A percentile compares a stretch with the other conserved stretches of the same genome.
Evolutionary conservation across 1,140 invertebrate species (phyloP).

Genomic region (Daktulosphaira vitifoliae): DNA sequence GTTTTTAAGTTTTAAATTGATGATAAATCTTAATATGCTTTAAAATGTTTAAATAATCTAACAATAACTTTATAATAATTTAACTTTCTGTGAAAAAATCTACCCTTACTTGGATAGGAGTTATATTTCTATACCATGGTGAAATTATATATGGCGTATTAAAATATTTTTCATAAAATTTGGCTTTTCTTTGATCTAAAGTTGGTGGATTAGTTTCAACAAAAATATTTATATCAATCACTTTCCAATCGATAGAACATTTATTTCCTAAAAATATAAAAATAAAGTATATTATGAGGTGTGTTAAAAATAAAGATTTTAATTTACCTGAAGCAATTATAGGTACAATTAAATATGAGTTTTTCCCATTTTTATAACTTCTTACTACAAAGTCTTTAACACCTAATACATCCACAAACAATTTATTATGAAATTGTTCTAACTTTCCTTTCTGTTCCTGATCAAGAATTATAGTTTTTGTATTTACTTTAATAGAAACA

Average conservation of each 20-base stretch:
- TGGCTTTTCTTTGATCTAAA: background rate
- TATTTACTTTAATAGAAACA: constrained; percentile 52
- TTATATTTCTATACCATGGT: constrained; percentile 12
- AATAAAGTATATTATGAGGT: background rate
- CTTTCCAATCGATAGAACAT: constrained; percentile 8
- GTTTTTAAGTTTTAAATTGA: no score
- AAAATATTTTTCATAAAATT: constrained; percentile 26
- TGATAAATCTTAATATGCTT: no score
- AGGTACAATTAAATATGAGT: constrained; percentile 63
- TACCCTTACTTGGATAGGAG: constrained; percentile 13
- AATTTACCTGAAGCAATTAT: constrained; percentile 16
- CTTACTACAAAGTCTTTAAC: constrained; percentile 70
- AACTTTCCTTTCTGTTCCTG: constrained; percentile 50
- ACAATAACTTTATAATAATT: no score
- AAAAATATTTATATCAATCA: background rate
- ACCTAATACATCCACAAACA: constrained; percentile 61
- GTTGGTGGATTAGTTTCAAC: constrained; percentile 3
- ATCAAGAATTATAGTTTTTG: constrained; percentile 47
- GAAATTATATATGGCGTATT: background rate
- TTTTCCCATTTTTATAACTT: constrained; percentile 53
- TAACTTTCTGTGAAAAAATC: no score
- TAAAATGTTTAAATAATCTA: no score
- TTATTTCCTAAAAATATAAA: constrained; percentile 1
- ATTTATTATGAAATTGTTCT: constrained; percentile 57
- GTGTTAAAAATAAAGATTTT: no score